These are phyloP conservation scores for Notothenia coriiceps DNA, from an alignment of 2,113 vertebrate species.

Conservation along the genomic window DNA sequence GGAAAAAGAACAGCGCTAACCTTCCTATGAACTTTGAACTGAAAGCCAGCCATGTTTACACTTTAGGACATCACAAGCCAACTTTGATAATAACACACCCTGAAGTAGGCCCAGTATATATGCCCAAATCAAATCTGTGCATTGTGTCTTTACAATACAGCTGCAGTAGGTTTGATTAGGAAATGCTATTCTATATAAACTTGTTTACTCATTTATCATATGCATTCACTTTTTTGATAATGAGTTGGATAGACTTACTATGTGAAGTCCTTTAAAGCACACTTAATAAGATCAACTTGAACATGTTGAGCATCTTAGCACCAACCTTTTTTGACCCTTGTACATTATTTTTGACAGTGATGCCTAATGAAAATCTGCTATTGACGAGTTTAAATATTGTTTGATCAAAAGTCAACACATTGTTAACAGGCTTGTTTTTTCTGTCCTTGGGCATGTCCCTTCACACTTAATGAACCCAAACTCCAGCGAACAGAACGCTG, in stretches of 20 bases:
- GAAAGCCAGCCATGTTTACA: constrained; percentile 31
- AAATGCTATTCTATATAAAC: not conserved
- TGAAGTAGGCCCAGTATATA: constrained; percentile 6
- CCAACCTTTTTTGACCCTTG: not conserved
- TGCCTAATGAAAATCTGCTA: not conserved
- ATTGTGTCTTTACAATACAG: not conserved
- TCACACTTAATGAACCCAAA: constrained; percentile 16
- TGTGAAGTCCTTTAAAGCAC: not conserved
- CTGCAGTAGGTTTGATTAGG: not conserved
- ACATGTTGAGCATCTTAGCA: not conserved
- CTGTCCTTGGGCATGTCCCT: constrained; percentile 1
- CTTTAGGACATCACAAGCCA: constrained; percentile 36
- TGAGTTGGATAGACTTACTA: not conserved
- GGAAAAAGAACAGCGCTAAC: constrained; percentile 20
- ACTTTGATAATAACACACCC: constrained; percentile 34
- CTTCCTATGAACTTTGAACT: constrained; percentile 69
- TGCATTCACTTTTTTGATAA: not conserved
- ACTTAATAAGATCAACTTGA: not conserved
- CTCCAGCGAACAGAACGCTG: constrained; percentile 23
- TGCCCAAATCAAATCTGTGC: not conserved
- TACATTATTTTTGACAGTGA: constrained; percentile 5
- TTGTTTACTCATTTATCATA: not conserved
- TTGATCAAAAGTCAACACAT: constrained; percentile 17
- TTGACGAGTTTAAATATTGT: not conserved
- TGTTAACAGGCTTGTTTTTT: constrained; percentile 15